These are phyloP conservation scores for Muntiacus reevesi DNA, from an alignment of 2,113 vertebrate species.

Conservation along the genomic window DNA sequence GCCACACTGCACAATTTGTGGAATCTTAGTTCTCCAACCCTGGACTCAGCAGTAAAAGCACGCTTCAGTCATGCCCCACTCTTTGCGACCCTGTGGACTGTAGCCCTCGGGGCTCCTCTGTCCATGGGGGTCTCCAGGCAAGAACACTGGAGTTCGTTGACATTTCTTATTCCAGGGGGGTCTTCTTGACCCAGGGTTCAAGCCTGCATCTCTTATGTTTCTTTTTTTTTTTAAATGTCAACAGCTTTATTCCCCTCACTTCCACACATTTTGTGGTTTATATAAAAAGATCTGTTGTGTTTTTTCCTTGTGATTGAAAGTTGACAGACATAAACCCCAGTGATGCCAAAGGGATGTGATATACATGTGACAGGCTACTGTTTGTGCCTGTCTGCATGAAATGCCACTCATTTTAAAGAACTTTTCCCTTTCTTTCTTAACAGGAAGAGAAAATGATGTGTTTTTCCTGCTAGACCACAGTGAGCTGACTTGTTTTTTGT, in stretches of 20 bases:
- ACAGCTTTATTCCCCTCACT: not conserved
- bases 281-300: not conserved
- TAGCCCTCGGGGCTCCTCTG: not conserved
- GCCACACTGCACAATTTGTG: not conserved
- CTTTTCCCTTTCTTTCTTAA: not conserved
- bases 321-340: not conserved
- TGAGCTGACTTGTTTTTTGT: constrained; percentile 14
- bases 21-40: not conserved
- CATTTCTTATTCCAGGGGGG: not conserved
- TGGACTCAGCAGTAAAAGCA: not conserved
- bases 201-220: not conserved
- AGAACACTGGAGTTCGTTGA: not conserved
- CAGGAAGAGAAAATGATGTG: not conserved
- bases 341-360: not conserved
- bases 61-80: not conserved
- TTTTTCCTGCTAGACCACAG: not conserved
- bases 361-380: rapidly evolving
- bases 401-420: not conserved
- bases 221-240: not conserved
- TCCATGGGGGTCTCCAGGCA: not conserved
- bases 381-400: not conserved
- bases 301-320: not conserved
- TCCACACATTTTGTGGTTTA: not conserved
- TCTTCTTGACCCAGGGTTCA: not conserved
- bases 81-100: not conserved